These are phyloP conservation scores for Notodonta ziczac DNA, from an alignment of 2,888 invertebrate genomes.

Conservation along the genomic window DNA sequence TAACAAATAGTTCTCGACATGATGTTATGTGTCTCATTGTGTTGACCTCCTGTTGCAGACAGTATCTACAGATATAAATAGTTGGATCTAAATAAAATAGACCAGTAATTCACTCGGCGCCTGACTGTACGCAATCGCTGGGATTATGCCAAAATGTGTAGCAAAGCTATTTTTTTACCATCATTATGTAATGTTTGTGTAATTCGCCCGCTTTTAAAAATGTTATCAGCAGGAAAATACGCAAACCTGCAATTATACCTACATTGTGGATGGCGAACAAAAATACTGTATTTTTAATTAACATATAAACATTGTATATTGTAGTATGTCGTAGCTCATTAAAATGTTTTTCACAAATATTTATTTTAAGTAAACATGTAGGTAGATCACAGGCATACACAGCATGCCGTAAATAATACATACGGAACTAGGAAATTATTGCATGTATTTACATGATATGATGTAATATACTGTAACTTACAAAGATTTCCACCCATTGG, in stretches of 20 bases:
- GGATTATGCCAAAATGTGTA: conserved; percentile 44
- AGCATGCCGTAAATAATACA: too few relatives aligned
- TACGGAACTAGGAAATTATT: too few relatives aligned
- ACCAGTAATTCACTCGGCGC: conserved; percentile 25
- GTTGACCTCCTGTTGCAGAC: conserved; percentile 25
- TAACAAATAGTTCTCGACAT: neutral
- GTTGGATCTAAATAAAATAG: conserved; percentile 44
- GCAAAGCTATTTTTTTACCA: conserved; percentile 29
- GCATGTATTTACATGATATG: too few relatives aligned
- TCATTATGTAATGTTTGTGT: conserved; percentile 22
- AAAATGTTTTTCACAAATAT: too few relatives aligned
- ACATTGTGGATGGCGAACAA: neutral
- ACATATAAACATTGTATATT: too few relatives aligned
- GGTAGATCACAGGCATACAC: too few relatives aligned
- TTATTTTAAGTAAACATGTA: too few relatives aligned
- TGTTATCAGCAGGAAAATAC: neutral
- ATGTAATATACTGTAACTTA: too few relatives aligned
- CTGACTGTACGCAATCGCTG: conserved; percentile 34
- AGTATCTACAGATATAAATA: conserved; percentile 18
- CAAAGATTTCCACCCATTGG: too few relatives aligned
- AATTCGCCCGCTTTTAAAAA: neutral
- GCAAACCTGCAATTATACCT: neutral
- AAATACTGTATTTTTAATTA: neutral
- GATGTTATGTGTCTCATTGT: conserved; percentile 25
- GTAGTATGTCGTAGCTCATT: too few relatives aligned